A percentile compares a stretch with the other conserved stretches of the same genome.
These are phyloP conservation scores for Sandelia bainsii DNA, from an alignment of 2,797 vertebrate genomes.

Conservation along the genomic window DNA sequence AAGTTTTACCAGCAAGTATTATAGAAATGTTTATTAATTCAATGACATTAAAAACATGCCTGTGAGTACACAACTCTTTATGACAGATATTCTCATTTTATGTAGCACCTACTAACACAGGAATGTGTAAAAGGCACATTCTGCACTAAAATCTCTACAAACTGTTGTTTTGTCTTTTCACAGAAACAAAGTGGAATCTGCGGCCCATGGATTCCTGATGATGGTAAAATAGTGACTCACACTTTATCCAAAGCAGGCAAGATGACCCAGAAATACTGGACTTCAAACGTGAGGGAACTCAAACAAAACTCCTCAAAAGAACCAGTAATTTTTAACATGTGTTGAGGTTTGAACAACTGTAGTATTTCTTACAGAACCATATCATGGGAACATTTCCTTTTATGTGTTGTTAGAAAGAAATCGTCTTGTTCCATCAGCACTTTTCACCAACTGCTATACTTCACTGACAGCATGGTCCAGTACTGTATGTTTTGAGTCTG, in stretches of 20 bases:
- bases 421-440: background rate
- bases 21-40: too few relatives aligned
- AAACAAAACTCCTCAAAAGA: conserved; percentile 11
- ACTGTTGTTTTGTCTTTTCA: conserved; percentile 9
- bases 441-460: background rate
- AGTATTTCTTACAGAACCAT: background rate
- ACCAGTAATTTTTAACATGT: background rate
- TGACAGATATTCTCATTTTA: too few relatives aligned
- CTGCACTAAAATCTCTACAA: background rate
- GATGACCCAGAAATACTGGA: conserved; percentile 84
- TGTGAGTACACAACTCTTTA: too few relatives aligned
- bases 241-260: conserved; percentile 85
- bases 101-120: too few relatives aligned
- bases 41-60: too few relatives aligned
- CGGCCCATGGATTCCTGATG: conserved; percentile 86
- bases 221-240: conserved; percentile 87
- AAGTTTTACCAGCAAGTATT: too few relatives aligned
- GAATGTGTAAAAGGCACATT: conserved; percentile 1
- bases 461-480: background rate
- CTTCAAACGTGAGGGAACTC: conserved; percentile 79
- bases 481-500: background rate
- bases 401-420: background rate
- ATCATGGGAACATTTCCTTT: background rate
- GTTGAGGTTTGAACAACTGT: background rate
- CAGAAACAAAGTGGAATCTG: conserved; percentile 85